Base-by-base conservation (phyloP, 2,797 vertebrate species). In the Microctenopoma steveboyesi region DNA sequence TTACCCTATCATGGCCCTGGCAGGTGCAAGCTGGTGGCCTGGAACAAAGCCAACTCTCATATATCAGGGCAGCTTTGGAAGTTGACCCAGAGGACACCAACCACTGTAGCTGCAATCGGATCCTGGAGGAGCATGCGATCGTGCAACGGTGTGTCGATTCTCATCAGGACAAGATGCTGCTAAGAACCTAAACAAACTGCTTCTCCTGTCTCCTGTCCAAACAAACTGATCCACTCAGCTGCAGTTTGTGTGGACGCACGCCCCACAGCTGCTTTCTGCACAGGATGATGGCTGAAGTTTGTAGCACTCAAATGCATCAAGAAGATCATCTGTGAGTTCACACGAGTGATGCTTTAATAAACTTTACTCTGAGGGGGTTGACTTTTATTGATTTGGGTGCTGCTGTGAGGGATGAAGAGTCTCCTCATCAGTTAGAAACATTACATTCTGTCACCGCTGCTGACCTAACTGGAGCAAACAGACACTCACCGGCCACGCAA, bases 401-500 rank as follows among this genome's bases (percentile, higher is more conserved):
- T 48, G 33, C 27, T 30, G 35, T 45, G 5, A 7, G 5, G 30
- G 30, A 33, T 33, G 30, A 7, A 33, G 27, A 12, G 28, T n/a
- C 45, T 62, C 45, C 22, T 46, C 45, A 45, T 7, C 52, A 22
- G 42, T 13, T n/a, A 11, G 9, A 2, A 27, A 2, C n/a, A 33
- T 7, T 1, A 7, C 25, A 22, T 47, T 68, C 4, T 2, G 22
- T 52, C 52, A 46, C 10, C 37, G 1, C 5, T 12, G 9, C 5
- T 2, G 6, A 5, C 18, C 54, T 0, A 62, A 47, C 0, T 43
- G 18, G 12, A 53, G 5, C 4, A 35, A 25, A 10, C 28, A 30
- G 1, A n/a, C 37, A 94, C 97, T 94, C 93, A 99, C 98, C 96
- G 95, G 95, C 97, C 98, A 99, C 0, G 97, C 96, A 52, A 97